phyloP scores from a whole-genome alignment of 1,140 invertebrate species.

The Heliconius hewitsoni region DNA sequence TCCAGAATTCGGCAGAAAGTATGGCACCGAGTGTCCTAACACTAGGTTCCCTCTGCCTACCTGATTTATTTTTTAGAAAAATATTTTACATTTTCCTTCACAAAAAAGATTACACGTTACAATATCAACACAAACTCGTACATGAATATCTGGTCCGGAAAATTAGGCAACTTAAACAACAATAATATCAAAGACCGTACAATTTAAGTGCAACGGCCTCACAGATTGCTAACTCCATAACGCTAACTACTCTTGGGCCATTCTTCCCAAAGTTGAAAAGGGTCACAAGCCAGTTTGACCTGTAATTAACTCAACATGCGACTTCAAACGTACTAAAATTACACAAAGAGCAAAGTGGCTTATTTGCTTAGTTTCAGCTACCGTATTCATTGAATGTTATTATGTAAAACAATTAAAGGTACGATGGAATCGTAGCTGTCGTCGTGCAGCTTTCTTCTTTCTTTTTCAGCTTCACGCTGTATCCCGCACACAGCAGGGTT shows the following conservation, averaged over 20 bases:
- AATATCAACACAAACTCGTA: background rate
- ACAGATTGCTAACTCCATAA: slow-evolving; percentile 34
- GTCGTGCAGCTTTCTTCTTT: background rate
- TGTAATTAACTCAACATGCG: slow-evolving; percentile 50
- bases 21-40: background rate
- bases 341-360: slow-evolving; percentile 24
- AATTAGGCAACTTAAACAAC: slow-evolving; percentile 29
- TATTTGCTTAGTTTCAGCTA: slow-evolving; percentile 31
- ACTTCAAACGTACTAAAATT: slow-evolving; percentile 45
- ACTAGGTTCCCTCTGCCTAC: background rate
- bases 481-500: too few species aligned
- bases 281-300: slow-evolving; percentile 49
- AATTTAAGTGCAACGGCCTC: slow-evolving; percentile 45
- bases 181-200: slow-evolving; percentile 32
- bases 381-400: slow-evolving; percentile 28
- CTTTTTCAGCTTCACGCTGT: background rate
- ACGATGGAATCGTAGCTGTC: background rate
- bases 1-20: background rate
- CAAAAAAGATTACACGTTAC: background rate
- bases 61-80: too few species aligned
- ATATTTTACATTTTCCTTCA: background rate
- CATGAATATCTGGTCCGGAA: slow-evolving; percentile 1
- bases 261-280: slow-evolving; percentile 40
- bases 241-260: slow-evolving; percentile 31
- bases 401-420: slow-evolving; percentile 5